phyloP scores from a whole-genome alignment of 1,140 invertebrate genomes.

The Drosophila dunni region DNA sequence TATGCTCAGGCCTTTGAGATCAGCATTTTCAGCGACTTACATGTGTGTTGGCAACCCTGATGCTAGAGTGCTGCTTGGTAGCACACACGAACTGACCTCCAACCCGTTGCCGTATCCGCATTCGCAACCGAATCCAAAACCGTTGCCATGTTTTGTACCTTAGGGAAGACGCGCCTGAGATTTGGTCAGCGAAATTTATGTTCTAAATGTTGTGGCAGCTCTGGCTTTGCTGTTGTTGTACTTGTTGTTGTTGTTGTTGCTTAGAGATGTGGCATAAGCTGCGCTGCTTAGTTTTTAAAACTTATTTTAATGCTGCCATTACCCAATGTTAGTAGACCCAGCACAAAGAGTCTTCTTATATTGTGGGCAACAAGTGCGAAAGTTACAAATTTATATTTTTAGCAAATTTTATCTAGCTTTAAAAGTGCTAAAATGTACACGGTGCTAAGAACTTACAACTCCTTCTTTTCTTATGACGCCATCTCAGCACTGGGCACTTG shows the following conservation, averaged over 20 bases:
- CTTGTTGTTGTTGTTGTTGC: conserved; percentile 26
- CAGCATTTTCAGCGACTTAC: background rate
- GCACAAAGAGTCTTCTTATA: too few species aligned
- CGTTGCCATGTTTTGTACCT: conserved; percentile 38
- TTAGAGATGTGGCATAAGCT: conserved; percentile 59
- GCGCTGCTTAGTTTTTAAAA: conserved; percentile 72
- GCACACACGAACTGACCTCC: conserved; percentile 1
- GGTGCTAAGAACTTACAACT: too few species aligned
- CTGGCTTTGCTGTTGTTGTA: conserved; percentile 25
- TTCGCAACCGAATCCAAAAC: background rate
- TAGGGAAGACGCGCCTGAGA: conserved; percentile 61
- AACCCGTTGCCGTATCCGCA: background rate
- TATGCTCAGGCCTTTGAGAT: background rate
- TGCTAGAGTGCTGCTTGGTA: background rate
- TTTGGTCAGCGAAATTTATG: conserved; percentile 74
- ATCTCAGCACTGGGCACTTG: too few species aligned
- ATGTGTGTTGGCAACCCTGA: conserved; percentile 23
- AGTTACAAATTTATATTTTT: too few species aligned
- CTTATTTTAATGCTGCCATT: conserved; percentile 71
- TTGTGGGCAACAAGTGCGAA: too few species aligned
- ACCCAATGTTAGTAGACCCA: conserved; percentile 9
- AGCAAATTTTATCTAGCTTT: too few species aligned
- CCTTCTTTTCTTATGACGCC: too few species aligned
- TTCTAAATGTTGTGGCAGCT: conserved; percentile 61
- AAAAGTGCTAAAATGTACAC: too few species aligned